Evolutionary conservation across 2,113 vertebrate genomes (phyloP).

Genomic region (Speoplatyrhinus poulsoni): DNA sequence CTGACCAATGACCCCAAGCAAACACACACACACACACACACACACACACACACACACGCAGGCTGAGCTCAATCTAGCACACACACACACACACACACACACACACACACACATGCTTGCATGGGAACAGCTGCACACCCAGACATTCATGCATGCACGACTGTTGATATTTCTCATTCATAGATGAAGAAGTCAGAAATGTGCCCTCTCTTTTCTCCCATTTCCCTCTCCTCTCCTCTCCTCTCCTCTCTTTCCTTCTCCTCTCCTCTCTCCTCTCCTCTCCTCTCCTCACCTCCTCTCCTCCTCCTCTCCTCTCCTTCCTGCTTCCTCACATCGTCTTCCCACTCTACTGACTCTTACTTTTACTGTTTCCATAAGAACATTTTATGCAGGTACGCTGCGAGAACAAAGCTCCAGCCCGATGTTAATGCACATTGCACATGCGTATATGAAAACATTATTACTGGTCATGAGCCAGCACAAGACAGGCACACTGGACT

Average conservation of each 20-base stretch:
- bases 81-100: slow-evolving; percentile 40
- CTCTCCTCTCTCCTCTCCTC: neutral
- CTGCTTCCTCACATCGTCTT: neutral
- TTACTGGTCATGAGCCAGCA: neutral
- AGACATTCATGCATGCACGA: slow-evolving; percentile 19
- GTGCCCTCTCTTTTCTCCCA: slow-evolving; percentile 28
- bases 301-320: neutral
- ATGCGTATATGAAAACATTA: slow-evolving; percentile 1
- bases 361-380: neutral
- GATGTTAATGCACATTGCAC: neutral
- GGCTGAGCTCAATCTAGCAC: slow-evolving; percentile 17
- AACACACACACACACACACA: slow-evolving; percentile 29
- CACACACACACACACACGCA: neutral
- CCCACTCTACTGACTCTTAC: neutral
- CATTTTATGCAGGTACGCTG: neutral
- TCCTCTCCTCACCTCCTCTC: no score
- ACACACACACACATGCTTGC: neutral
- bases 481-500: neutral
- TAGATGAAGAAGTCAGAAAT: slow-evolving; percentile 46
- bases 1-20: slow-evolving; percentile 40
- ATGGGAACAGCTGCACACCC: slow-evolving; percentile 1
- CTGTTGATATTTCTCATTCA: slow-evolving; percentile 19
- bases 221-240: neutral
- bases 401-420: neutral
- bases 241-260: neutral